Evolutionary conservation across 2,888 invertebrate species (phyloP).

Genomic region (Xylophagus ater): DNA sequence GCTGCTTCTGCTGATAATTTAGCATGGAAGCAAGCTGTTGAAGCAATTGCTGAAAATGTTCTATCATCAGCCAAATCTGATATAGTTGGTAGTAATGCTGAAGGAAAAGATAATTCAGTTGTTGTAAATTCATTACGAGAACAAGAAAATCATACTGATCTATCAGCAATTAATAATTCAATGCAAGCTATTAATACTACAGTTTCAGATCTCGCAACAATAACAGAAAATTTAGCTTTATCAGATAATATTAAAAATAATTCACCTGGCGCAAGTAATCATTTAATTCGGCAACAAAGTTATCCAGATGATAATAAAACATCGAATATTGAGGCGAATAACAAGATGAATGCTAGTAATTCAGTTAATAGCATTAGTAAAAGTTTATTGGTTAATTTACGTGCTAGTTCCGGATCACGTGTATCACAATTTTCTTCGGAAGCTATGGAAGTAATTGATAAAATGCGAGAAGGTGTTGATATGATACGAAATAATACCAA

Average conservation of each 20-base stretch:
- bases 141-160: slow-evolving; percentile 51
- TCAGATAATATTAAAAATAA: slow-evolving; percentile 52
- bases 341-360: slow-evolving; percentile 38
- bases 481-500: slow-evolving; percentile 68
- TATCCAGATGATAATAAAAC: slow-evolving; percentile 45
- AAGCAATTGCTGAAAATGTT: slow-evolving; percentile 78
- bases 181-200: slow-evolving; percentile 49
- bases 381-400: slow-evolving; percentile 32
- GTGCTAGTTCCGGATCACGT: slow-evolving; percentile 19
- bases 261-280: slow-evolving; percentile 25
- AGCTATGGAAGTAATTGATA: slow-evolving; percentile 52
- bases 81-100: slow-evolving; percentile 47
- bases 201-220: slow-evolving; percentile 64
- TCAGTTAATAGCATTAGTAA: slow-evolving; percentile 33
- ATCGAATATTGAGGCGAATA: slow-evolving; percentile 36
- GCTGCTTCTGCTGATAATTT: slow-evolving; percentile 92
- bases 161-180: slow-evolving; percentile 61
- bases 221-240: slow-evolving; percentile 70
- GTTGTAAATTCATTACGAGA: slow-evolving; percentile 44
- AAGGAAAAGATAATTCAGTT: slow-evolving; percentile 46
- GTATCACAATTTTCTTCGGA: slow-evolving; percentile 40
- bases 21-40: slow-evolving; percentile 73
- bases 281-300: slow-evolving; percentile 30
- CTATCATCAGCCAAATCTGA: slow-evolving; percentile 61
- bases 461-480: slow-evolving; percentile 57